Percentiles rank a stretch among this genome's conserved stretches.
These are phyloP conservation scores for Cheilosia pagana DNA, from an alignment of 2,888 invertebrate species.

Conservation along the genomic window DNA sequence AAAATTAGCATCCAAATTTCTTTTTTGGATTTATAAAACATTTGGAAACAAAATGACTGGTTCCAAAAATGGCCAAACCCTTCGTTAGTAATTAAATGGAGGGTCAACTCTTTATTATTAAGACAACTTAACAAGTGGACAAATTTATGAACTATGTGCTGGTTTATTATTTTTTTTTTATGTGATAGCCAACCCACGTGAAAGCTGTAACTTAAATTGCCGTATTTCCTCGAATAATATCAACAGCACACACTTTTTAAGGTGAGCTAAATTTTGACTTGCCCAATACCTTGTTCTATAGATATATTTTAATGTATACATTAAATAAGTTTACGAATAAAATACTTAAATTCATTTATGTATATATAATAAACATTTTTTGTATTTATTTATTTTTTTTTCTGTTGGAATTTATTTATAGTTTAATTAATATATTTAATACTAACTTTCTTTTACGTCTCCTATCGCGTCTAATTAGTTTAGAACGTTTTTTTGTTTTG, in stretches of 20 bases:
- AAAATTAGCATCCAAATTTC: too few species aligned
- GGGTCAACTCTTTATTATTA: too few species aligned
- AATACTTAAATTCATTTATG: constrained; percentile 72
- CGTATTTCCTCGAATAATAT: neutral
- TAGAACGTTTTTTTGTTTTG: constrained; percentile 39
- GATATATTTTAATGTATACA: constrained; percentile 69
- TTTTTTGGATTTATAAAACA: too few species aligned
- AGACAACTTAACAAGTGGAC: too few species aligned
- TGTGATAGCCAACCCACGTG: too few species aligned
- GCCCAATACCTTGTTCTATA: constrained; percentile 76
- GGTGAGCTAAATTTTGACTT: constrained; percentile 70
- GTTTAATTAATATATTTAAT: constrained; percentile 70
- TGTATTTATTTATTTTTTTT: constrained; percentile 72
- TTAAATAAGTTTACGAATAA: constrained; percentile 69
- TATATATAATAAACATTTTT: constrained; percentile 74
- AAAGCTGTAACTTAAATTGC: too few species aligned
- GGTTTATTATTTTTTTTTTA: too few species aligned
- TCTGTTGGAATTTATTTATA: constrained; percentile 76
- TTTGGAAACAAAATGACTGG: too few species aligned
- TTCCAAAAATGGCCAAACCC: too few species aligned
- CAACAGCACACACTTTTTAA: neutral
- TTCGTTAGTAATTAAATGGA: too few species aligned
- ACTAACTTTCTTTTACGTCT: constrained; percentile 60
- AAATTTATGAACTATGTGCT: too few species aligned
- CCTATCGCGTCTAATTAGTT: constrained; percentile 40